Conservation (phyloP, 1,140 invertebrate genomes). For the Caenorhabditis briggsae region DNA sequence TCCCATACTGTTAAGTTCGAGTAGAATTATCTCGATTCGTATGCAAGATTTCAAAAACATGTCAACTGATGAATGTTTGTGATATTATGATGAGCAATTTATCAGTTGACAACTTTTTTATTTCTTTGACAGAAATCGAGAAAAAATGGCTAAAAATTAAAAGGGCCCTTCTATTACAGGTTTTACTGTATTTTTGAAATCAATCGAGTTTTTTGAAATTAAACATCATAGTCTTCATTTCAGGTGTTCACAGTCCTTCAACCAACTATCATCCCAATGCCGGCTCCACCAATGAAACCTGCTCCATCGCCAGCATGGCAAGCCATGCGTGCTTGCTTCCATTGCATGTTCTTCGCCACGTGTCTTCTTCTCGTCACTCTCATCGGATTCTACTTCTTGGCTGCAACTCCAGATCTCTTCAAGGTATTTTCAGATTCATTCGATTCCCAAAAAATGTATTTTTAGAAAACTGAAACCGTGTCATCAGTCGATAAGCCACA, state of each 20-base stretch:
- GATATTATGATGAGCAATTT: too few relatives aligned
- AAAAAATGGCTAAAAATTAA: too few relatives aligned
- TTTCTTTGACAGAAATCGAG: too few relatives aligned
- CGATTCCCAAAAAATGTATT: not conserved
- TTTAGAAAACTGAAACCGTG: constrained; percentile 19
- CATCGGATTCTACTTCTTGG: constrained; percentile 28
- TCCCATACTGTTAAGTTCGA: too few relatives aligned
- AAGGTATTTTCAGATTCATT: constrained; percentile 5
- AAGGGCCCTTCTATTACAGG: too few relatives aligned
- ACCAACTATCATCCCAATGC: constrained; percentile 41
- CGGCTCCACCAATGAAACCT: constrained; percentile 39
- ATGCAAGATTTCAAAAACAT: too few relatives aligned
- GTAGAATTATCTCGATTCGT: too few relatives aligned
- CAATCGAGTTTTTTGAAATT: too few relatives aligned
- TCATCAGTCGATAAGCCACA: constrained; percentile 20
- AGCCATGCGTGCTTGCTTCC: constrained; percentile 35
- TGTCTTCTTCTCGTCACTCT: constrained; percentile 41
- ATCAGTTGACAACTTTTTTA: too few relatives aligned
- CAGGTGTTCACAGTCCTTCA: constrained; percentile 62
- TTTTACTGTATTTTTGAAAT: too few relatives aligned
- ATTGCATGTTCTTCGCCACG: constrained; percentile 50
- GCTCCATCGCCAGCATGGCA: constrained; percentile 42
- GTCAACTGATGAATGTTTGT: too few relatives aligned
- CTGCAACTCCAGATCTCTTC: constrained; percentile 37
- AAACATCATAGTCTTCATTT: not conserved